Conservation (phyloP, 2,888 invertebrate genomes). For the Allacma fusca region DNA sequence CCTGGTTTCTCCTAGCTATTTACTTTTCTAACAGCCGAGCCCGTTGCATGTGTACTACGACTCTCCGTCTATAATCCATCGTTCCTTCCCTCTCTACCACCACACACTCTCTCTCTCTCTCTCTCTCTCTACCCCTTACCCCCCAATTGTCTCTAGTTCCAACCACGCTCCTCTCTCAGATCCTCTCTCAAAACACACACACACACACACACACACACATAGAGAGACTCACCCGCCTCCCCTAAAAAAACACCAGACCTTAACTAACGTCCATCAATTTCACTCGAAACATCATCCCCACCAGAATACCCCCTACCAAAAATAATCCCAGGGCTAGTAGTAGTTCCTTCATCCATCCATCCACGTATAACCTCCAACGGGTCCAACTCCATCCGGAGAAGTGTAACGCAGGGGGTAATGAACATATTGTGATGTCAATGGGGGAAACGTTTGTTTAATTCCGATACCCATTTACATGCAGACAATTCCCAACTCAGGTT, state of each 20-base stretch:
- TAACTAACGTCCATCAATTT: conserved; percentile 42
- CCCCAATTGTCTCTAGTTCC: conserved; percentile 38
- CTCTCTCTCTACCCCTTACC: conserved; percentile 34
- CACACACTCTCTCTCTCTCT: background rate
- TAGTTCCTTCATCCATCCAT: no score
- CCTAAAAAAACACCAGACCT: conserved; percentile 23
- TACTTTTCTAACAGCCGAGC: background rate
- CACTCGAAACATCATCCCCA: conserved; percentile 3
- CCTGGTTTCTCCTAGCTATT: conserved; percentile 17
- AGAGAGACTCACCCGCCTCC: background rate
- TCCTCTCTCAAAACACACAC: no score
- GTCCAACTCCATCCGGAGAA: no score
- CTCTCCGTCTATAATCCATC: background rate
- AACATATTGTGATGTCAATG: no score
- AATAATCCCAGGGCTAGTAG: no score
- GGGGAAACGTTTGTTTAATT: no score
- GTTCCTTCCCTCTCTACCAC: background rate
- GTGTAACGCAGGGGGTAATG: no score
- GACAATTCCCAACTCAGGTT: no score
- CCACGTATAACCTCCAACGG: no score
- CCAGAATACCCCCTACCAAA: background rate
- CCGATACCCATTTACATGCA: no score
- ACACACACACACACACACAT: no score
- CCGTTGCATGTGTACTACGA: background rate
- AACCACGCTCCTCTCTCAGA: background rate